Evolutionary conservation across 1,140 invertebrate species (phyloP).

Genomic region (Heliothis virescens): DNA sequence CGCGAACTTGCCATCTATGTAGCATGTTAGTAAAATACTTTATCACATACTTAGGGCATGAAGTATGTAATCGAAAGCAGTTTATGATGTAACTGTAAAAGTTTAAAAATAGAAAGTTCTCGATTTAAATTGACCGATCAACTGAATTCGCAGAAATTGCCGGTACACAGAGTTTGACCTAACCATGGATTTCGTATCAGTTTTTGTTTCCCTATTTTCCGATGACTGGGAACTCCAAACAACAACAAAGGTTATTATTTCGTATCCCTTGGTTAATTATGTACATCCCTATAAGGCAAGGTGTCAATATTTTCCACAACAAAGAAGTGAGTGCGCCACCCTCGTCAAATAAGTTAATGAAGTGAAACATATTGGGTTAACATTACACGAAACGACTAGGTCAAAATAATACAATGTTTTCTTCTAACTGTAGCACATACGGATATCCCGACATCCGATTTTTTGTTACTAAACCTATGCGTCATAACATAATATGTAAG

Average conservation of each 20-base stretch:
- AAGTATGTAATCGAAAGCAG: not conserved
- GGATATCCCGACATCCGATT: not conserved
- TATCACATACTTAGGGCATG: not conserved
- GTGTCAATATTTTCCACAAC: constrained; percentile 23
- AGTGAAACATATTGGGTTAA: constrained; percentile 54
- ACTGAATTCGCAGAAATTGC: not conserved
- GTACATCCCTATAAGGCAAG: not conserved
- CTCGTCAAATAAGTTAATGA: constrained; percentile 61
- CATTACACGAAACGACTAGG: constrained; percentile 10
- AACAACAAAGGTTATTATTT: too few species aligned
- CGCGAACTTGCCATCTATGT: constrained; percentile 59
- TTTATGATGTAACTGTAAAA: not conserved
- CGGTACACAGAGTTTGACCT: not conserved
- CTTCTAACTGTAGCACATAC: not conserved
- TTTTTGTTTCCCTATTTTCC: too few species aligned
- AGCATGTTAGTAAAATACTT: constrained; percentile 25
- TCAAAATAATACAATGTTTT: constrained; percentile 2
- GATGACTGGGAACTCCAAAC: too few species aligned
- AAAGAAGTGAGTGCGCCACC: constrained; percentile 51
- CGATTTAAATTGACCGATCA: not conserved
- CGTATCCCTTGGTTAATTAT: not conserved
- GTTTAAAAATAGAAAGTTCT: constrained; percentile 2
- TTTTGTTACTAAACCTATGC: not conserved
- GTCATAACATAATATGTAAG: too few species aligned
- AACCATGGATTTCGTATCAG: too few species aligned